Evolutionary conservation across 2,797 vertebrate species (phyloP), one percentile per base, ranked within the genome.

Genomic region (Yasuhikotakia modesta): DNA sequence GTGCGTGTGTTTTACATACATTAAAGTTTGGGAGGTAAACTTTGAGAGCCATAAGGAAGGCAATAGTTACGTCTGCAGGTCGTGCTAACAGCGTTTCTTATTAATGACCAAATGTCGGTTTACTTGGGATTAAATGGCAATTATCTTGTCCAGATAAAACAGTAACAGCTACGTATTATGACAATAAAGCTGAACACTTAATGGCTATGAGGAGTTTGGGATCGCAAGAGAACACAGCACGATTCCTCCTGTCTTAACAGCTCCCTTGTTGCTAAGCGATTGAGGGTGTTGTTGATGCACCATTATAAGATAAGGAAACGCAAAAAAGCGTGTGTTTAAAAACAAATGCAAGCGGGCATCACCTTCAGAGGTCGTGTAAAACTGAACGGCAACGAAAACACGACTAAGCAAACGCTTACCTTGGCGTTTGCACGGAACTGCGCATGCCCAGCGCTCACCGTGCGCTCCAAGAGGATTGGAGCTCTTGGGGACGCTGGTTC

Each of bases 351-450:
- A n/a, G n/a, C n/a, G n/a, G n/a, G n/a, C n/a, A 82, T 72, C n/a
- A 79, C 57, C 17, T 73, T 55, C 61, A 61, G 67, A 22, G 32
- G 52, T 50, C 3, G 4, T 50, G 53, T 57, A 52, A 24, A 19
- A 16, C 5, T 45, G 6, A 24, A 7, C n/a, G 19, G n/a, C n/a
- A n/a, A n/a, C n/a, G 45, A n/a, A 35, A 21, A 58, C 19, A 66
- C 55, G 12, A 57, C 35, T n/a, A n/a, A 52, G 17, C 61, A 13
- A 50, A 30, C 8, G 88, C 92, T 79, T 92, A 94, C 93, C 92
- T 92, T 91, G 88, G 46, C 57, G 45, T 53, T 60, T 85, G 90
- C 90, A 88, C 88, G 88, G 70, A 48, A 80, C 88, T 86, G 87
- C 82, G 85, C 78, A 84, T 80, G 70, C 80, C 79, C 30, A 64